Evolutionary conservation across 2,888 invertebrate species (phyloP), one percentile per base, ranked within the genome.

Genomic region (Dryobotodes eremita): DNA sequence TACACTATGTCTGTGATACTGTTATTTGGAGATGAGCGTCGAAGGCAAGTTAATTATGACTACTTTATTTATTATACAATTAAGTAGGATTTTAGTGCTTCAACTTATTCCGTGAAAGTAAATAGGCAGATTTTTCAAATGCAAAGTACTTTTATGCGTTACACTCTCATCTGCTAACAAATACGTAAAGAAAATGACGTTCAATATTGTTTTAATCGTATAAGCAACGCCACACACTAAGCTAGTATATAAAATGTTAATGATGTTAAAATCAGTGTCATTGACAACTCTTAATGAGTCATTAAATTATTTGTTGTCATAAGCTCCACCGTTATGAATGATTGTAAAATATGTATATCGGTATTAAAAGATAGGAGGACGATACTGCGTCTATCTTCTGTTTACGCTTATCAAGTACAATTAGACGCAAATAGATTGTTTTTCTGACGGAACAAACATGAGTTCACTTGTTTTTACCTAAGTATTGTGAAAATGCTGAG

Each of bases 191-290:
- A 65, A n/a, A 8, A 42, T 8, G 15, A 55, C 10, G 23, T 55
- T 42, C 23, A 64, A 42, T 42, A 42, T 42, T 10, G 0, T 15
- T 57, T 57, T 42, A 10, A 42, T 65, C n/a, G 8, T 23, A 2
- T 50, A 26, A 80, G 46, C 42, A 36, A 57, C 10, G 31, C 42
- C 48, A 23, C 61, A 1, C 0, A 2, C n/a, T 50, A 36, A 46
- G 2, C 50, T 64, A 59, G 50, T 80, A 15, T 46, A 53, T 3
- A 77, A 61, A 4, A 85, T 55, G 82, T 72, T 68, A 82, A 64
- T 68, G 42, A 66, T 50, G 26, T 68, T 59, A 64, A 74, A 82
- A 80, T 85, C 57, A 82, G 57, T 82, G 75, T 82, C 86, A 82
- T 59, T 82, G 26, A 20, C 75, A 82, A 23, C 10, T 73, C 46